Conservation (phyloP, 92 coral and sea anemone genomes). For the Palythoa caribaeorum region DNA sequence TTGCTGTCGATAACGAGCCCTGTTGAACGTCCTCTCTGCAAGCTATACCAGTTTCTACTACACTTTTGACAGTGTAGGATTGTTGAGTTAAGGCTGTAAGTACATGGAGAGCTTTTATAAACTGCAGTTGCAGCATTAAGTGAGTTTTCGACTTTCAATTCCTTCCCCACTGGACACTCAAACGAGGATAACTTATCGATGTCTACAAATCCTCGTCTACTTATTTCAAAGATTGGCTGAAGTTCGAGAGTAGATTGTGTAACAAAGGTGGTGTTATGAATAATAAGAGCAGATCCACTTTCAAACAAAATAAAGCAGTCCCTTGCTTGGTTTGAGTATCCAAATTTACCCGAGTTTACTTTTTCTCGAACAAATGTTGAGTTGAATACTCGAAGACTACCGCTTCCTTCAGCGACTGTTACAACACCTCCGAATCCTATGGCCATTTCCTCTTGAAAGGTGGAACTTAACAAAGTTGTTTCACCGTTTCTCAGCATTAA, state of each 20-base stretch:
- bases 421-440: conserved; percentile 42
- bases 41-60: conserved; percentile 48
- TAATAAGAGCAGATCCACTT: conserved; percentile 47
- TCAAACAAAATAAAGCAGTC: conserved; percentile 53
- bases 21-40: conserved; percentile 55
- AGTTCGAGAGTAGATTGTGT: background rate
- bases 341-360: background rate
- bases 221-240: conserved; percentile 38
- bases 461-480: conserved; percentile 29
- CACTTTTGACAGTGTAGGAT: conserved; percentile 58
- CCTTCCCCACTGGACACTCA: conserved; percentile 34
- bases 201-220: conserved; percentile 40
- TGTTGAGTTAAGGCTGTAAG: conserved; percentile 16
- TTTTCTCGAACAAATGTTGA: conserved; percentile 38
- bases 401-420: conserved; percentile 39
- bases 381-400: conserved; percentile 46
- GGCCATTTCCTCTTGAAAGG: conserved; percentile 53
- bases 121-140: no score
- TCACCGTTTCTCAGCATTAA: conserved; percentile 42
- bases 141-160: background rate
- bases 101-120: background rate
- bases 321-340: background rate
- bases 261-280: conserved; percentile 43
- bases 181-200: conserved; percentile 40
- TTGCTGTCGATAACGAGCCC: background rate